Evolutionary conservation across 2,888 invertebrate species (phyloP).

Genomic region (Stenodera caucasica): DNA sequence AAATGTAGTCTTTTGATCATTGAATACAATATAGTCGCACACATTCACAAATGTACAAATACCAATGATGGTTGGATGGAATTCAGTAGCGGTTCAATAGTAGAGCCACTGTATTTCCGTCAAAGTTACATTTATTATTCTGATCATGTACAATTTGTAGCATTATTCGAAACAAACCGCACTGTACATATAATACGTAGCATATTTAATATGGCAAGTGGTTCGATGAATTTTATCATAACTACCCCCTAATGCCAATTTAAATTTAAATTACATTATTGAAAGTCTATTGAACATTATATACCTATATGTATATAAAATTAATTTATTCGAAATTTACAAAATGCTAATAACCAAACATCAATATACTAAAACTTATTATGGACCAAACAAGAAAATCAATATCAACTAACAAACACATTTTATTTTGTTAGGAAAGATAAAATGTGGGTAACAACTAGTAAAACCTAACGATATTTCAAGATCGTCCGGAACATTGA

Average conservation of each 20-base stretch:
- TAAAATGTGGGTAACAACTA: neutral
- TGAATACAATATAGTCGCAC: neutral
- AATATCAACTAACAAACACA: neutral
- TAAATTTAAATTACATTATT: slow-evolving; percentile 25
- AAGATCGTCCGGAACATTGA: slow-evolving; percentile 5
- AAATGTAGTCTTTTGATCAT: neutral
- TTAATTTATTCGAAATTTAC: neutral
- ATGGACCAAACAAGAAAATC: neutral
- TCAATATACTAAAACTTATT: no score
- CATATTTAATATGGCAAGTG: slow-evolving; percentile 20
- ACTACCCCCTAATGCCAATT: slow-evolving; percentile 15
- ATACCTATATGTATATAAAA: no score
- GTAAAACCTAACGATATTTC: slow-evolving; percentile 8
- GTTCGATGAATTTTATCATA: slow-evolving; percentile 18
- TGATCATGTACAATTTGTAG: slow-evolving; percentile 21
- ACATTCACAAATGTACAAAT: no score
- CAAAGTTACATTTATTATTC: slow-evolving; percentile 14
- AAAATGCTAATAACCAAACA: neutral
- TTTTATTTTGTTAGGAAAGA: neutral
- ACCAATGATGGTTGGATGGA: neutral
- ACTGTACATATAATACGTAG: slow-evolving; percentile 25
- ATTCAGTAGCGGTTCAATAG: slow-evolving; percentile 19
- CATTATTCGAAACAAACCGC: slow-evolving; percentile 26
- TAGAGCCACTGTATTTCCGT: slow-evolving; percentile 1
- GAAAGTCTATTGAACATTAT: slow-evolving; percentile 16